Evolutionary conservation across 2,888 invertebrate species (phyloP), one percentile per base, ranked within the genome.

Genomic region (Drosophila nigricruria): DNA sequence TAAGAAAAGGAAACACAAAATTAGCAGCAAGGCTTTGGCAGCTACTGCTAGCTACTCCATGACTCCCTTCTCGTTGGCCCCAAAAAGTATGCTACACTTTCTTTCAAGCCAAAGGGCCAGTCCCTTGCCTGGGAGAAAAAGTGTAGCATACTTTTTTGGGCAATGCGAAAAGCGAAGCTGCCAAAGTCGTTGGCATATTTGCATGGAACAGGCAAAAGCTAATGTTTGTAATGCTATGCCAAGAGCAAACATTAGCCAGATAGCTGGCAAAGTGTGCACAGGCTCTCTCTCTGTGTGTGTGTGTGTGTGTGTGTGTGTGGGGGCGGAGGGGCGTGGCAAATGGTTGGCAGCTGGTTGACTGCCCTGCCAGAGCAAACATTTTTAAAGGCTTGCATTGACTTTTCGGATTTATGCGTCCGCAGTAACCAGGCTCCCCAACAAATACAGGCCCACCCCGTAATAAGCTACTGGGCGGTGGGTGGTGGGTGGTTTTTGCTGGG

Each of bases 191-290:
- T 57, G 71, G 58, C 70, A 81, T 83, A 84, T 86, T 84, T 88
- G 87, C 87, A 86, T 81, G 73, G 59, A 57, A 57, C 67, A 71
- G 71, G 76, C 77, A 79, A 70, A 81, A 81, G 74, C 82, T 81
- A 81, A 81, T 79, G 79, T 79, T 79, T 77, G 79, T 74, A 74
- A 81, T 79, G 79, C 79, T 71, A 74, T 77, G 82, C 81, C 81
- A 77, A 81, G 62, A 81, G 81, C 82, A 83, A 83, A 88, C 82
- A 83, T 83, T 83, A 81, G 81, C 81, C 70, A 82, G 88, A 82
- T 85, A 88, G 76, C 82, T 78, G 67, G 72, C 67, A 61, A 43
- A 76, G 67, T 63, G 67, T 71, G 58, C 63, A 57, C 71, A 54
- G 42, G 53, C 50, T 40, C 45, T 42, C 6, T 10, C 18, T 38